Evolutionary conservation across 2,797 vertebrate genomes (phyloP).

Genomic region (Tinamus major): DNA sequence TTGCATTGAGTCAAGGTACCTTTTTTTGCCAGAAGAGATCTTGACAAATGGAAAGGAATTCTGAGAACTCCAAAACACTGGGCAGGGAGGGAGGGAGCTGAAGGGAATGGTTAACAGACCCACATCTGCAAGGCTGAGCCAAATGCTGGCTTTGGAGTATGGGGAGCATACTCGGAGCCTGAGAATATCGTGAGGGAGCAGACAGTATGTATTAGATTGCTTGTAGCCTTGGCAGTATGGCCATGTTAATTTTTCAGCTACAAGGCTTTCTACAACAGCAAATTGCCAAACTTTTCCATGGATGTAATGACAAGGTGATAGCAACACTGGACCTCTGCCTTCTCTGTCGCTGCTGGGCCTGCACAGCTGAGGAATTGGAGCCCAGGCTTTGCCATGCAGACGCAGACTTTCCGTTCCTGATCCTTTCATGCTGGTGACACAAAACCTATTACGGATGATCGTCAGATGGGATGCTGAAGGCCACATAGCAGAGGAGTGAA

Average conservation of each 20-base stretch:
- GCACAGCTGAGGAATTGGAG: not conserved
- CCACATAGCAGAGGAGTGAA: not conserved
- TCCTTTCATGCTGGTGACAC: not conserved
- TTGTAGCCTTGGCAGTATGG: conserved; percentile 17
- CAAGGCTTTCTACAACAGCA: not conserved
- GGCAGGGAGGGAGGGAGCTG: not conserved
- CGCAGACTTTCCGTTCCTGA: not conserved
- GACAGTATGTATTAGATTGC: conserved; percentile 11
- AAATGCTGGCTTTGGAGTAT: not conserved
- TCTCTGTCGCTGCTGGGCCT: not conserved
- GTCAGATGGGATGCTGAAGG: not conserved
- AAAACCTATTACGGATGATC: not conserved
- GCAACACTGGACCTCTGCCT: not conserved
- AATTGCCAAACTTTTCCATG: conserved; percentile 4
- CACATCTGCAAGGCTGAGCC: conserved; percentile 39
- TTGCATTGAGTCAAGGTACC: not conserved
- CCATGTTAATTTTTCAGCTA: not conserved
- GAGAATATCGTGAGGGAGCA: conserved; percentile 34
- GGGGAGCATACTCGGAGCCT: conserved; percentile 8
- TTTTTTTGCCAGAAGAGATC: conserved; percentile 36
- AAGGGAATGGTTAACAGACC: conserved; percentile 44
- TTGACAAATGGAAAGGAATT: conserved; percentile 50
- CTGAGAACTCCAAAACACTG: not conserved
- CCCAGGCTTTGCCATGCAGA: not conserved
- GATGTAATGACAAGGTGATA: conserved; percentile 37